Evolutionary conservation across 2,797 vertebrate species (phyloP), one percentile per base, ranked within the genome.

Genomic region (Cyprinodon diabolis): DNA sequence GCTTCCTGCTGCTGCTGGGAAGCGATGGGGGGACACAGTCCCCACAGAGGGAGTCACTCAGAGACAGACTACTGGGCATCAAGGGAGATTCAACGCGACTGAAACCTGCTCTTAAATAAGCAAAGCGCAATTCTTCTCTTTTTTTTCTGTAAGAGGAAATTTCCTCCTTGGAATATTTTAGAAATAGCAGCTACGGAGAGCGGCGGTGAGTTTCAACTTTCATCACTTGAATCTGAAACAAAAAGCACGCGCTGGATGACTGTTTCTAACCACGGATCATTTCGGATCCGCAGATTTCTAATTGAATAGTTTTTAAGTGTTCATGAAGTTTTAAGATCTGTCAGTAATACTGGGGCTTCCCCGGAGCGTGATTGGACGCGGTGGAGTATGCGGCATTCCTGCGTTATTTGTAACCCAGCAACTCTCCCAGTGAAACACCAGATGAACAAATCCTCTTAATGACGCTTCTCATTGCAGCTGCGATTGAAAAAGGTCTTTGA

Each of bases 321-420:
- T 73, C 10, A 43, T 68, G 68, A 74, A 72, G 23, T 70, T 57
- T 51, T n/a, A 45, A 43, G 49, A 54, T 55, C 2, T 4, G 6
- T 52, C 69, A 21, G 54, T 54, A 23, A 5, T 69, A 69, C 72
- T 72, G 58, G 25, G 10, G 67, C 68, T 58, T 65, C 43, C 73
- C 69, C 10, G 45, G n/a, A 65, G 69, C 30, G 65, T 83, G 90
- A 87, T 86, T 89, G 82, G 91, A 90, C 77, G 82, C 83, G 82
- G 82, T 83, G 74, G 71, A 66, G 70, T 71, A 69, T 15, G 35
- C 73, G 71, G 90, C 91, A 91, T 95, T 93, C 92, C 87, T 93
- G 68, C 68, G 23, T 74, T 80, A 86, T 92, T 80, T 83, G 93
- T 95, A 93, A 90, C 95, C 92, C 93, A 69, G 95, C 93, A 94